phyloP scores from a whole-genome alignment of 2,888 invertebrate genomes.

The Drosophila sordidula region DNA sequence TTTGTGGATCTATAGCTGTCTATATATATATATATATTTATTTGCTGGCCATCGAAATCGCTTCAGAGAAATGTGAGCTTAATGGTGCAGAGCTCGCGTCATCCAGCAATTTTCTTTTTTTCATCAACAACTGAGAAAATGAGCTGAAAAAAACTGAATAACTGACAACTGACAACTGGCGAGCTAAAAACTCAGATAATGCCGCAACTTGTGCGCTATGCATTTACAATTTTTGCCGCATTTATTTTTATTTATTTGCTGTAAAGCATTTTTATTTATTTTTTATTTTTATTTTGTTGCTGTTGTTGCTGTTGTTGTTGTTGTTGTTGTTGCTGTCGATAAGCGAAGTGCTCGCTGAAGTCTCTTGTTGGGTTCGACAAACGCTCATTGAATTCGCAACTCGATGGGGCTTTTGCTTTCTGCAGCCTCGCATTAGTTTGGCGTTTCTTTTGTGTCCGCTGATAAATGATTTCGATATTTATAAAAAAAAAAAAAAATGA shows the following conservation, averaged over 20 bases:
- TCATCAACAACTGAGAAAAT: conserved; percentile 24
- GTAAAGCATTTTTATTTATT: conserved; percentile 11
- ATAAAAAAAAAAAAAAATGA: conserved; percentile 21
- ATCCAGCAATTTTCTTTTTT: neutral
- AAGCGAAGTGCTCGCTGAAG: conserved; percentile 35
- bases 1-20: conserved; percentile 10
- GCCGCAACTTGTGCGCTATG: conserved; percentile 48
- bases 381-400: conserved; percentile 69
- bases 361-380: conserved; percentile 32
- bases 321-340: conserved; percentile 31
- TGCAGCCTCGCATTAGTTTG: conserved; percentile 13
- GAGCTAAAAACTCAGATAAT: conserved; percentile 60
- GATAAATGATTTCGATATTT: conserved; percentile 77
- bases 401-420: conserved; percentile 35
- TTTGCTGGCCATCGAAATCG: conserved; percentile 34
- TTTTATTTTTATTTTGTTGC: conserved; percentile 13
- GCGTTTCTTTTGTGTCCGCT: conserved; percentile 66
- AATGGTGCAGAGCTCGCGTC: conserved; percentile 25
- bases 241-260: conserved; percentile 51
- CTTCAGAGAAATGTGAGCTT: conserved; percentile 33
- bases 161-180: conserved; percentile 20
- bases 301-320: conserved; percentile 18
- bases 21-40: conserved; percentile 17
- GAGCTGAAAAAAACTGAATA: conserved; percentile 5
- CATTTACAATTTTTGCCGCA: conserved; percentile 49